A percentile compares a stretch with the other conserved stretches of the same genome.
phyloP scores from a whole-genome alignment of 2,797 vertebrate species.

The Channa striata region DNA sequence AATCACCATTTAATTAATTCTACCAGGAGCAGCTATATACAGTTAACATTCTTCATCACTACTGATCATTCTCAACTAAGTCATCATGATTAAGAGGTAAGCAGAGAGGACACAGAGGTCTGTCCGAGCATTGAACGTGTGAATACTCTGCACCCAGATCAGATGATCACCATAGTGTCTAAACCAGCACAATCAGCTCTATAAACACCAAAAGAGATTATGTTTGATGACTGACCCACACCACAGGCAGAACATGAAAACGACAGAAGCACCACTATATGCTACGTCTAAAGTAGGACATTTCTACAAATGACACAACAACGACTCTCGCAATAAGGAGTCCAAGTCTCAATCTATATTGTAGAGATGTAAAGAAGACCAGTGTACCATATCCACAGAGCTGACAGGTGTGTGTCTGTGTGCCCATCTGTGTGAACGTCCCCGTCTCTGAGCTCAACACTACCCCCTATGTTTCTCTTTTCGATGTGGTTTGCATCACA shows the following conservation, averaged over 20 bases:
- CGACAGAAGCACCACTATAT: background rate
- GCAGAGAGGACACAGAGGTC: constrained; percentile 15
- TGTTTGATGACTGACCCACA: background rate
- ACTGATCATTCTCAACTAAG: constrained; percentile 62
- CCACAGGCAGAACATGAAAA: constrained; percentile 4
- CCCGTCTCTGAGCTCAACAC: constrained; percentile 74
- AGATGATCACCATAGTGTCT: background rate
- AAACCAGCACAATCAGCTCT: background rate
- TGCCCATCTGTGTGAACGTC: constrained; percentile 19
- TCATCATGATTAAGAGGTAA: constrained; percentile 35
- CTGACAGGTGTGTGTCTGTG: constrained; percentile 31
- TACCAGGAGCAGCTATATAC: constrained; percentile 55
- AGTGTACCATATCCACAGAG: constrained; percentile 23
- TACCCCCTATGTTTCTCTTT: constrained; percentile 73
- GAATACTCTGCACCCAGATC: constrained; percentile 8
- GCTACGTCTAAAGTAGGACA: background rate
- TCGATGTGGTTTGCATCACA: constrained; percentile 72
- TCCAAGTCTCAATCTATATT: background rate
- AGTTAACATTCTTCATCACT: constrained; percentile 62
- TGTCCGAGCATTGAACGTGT: constrained; percentile 30
- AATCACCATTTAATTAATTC: constrained; percentile 74
- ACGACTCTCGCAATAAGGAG: constrained; percentile 10
- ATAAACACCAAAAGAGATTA: background rate
- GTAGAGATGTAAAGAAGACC: constrained; percentile 20
- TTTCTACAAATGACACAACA: background rate